phyloP scores from a whole-genome alignment of 2,797 vertebrate genomes.

The Echeneis naucrates region DNA sequence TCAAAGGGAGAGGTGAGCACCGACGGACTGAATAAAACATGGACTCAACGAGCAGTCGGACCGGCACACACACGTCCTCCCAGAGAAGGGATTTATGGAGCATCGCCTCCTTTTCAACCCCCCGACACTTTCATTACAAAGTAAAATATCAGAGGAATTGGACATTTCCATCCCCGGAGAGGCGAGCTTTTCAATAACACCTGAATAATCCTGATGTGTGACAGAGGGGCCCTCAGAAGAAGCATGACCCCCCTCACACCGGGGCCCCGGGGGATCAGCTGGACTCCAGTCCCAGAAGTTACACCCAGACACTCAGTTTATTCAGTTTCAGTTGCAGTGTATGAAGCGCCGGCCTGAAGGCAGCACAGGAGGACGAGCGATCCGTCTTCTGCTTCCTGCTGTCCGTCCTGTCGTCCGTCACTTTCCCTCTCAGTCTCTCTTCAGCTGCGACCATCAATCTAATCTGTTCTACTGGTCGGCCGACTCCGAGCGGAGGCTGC shows the following conservation, averaged over 20 bases:
- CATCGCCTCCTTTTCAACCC: constrained; percentile 52
- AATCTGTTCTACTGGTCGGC: constrained; percentile 34
- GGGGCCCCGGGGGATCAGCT: not conserved
- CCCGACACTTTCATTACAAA: constrained; percentile 79
- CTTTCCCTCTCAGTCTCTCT: constrained; percentile 24
- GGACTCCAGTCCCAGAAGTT: too few relatives aligned
- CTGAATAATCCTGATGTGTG: constrained; percentile 64
- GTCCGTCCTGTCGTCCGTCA: constrained; percentile 39
- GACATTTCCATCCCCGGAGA: constrained; percentile 51
- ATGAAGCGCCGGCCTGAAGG: too few relatives aligned
- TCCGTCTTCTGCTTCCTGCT: constrained; percentile 22
- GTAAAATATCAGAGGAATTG: constrained; percentile 76
- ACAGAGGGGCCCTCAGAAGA: constrained; percentile 50
- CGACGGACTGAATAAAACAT: constrained; percentile 78
- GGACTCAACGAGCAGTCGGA: constrained; percentile 49
- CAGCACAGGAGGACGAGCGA: constrained; percentile 14
- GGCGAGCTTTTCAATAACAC: constrained; percentile 58
- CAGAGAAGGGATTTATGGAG: constrained; percentile 65
- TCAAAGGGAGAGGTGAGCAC: constrained; percentile 39
- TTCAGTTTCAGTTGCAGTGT: too few relatives aligned
- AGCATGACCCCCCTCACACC: constrained; percentile 18
- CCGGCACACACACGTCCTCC: constrained; percentile 50
- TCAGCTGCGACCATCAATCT: constrained; percentile 51
- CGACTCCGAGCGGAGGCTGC: constrained; percentile 11
- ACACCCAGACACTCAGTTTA: too few relatives aligned